phyloP scores from a whole-genome alignment of 2,888 invertebrate species.

The Tupiocoris notatus region DNA sequence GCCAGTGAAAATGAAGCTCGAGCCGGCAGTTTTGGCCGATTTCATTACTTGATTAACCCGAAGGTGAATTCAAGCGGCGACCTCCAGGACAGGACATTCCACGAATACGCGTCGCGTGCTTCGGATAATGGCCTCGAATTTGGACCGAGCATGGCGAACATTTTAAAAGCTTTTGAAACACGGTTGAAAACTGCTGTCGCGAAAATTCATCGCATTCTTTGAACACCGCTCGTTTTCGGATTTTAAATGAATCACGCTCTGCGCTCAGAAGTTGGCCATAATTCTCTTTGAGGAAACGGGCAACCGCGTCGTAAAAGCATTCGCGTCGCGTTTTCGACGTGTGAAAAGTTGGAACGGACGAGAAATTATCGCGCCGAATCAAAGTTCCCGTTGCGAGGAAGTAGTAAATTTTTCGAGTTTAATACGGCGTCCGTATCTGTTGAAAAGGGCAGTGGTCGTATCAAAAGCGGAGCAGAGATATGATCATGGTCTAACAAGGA shows the following conservation, averaged over 20 bases:
- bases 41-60: no score
- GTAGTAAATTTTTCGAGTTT: background rate
- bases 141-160: background rate
- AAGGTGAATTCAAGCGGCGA: no score
- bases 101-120: background rate
- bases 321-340: no score
- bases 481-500: background rate
- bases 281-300: background rate
- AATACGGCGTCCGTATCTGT: background rate
- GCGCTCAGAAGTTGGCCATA: background rate
- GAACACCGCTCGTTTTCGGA: background rate
- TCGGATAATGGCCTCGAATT: background rate
- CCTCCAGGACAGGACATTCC: background rate
- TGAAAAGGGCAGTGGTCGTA: background rate
- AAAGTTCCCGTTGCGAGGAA: background rate
- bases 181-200: background rate
- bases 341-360: background rate
- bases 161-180: no score
- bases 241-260: background rate
- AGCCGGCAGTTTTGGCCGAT: no score
- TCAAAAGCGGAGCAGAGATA: background rate
- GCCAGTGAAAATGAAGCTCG: no score
- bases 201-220: background rate
- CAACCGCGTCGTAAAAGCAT: background rate
- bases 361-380: background rate